A percentile compares a stretch with the other conserved stretches of the same genome.
Evolutionary conservation across 2,113 vertebrate species (phyloP).

Genomic region (Helogale parvula): DNA sequence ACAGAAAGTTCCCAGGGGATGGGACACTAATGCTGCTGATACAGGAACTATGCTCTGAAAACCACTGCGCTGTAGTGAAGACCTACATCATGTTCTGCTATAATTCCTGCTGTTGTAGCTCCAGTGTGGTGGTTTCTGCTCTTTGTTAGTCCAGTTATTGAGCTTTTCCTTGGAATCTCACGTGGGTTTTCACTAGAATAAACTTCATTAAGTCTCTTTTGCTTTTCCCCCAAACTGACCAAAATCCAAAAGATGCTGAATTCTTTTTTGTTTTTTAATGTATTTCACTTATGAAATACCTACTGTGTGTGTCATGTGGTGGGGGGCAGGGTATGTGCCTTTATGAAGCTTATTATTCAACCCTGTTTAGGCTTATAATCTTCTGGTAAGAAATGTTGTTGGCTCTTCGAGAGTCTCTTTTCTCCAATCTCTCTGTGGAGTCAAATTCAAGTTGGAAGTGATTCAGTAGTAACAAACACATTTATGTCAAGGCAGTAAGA

Average conservation of each 20-base stretch:
- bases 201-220: neutral
- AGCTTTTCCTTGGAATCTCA: neutral
- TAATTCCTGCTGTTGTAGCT: neutral
- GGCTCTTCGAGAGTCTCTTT: neutral
- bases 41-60: neutral
- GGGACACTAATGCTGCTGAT: neutral
- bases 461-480: neutral
- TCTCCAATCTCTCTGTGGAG: neutral
- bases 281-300: neutral
- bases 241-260: neutral
- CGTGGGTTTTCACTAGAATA: neutral
- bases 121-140: neutral
- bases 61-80: neutral
- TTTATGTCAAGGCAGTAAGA: constrained; percentile 4
- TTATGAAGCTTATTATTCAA: neutral
- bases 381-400: neutral
- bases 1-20: neutral
- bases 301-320: neutral
- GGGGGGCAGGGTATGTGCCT: neutral
- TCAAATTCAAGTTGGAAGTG: constrained; percentile 38
- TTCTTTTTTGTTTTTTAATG: neutral
- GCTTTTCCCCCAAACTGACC: neutral
- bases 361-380: neutral
- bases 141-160: neutral
- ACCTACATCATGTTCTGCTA: neutral